phyloP scores from a whole-genome alignment of 2,113 vertebrate species.

The Sinocyclocheilus grahami region DNA sequence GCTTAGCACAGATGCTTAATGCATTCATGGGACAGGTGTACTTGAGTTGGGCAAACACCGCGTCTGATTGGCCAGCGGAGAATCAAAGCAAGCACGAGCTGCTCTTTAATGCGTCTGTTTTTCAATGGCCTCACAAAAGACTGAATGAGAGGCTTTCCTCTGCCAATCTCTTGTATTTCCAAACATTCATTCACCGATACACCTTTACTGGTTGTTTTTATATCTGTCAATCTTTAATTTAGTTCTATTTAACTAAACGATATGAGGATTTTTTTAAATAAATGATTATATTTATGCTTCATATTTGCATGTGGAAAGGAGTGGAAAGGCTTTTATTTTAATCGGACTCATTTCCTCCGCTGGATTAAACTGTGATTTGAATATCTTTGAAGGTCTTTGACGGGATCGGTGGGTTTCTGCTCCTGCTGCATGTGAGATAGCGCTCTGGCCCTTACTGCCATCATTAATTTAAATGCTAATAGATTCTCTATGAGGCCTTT shows the following conservation, averaged over 20 bases:
- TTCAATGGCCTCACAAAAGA: constrained; percentile 15
- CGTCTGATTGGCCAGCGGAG: constrained; percentile 7
- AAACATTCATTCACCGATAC: neutral
- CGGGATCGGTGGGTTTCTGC: constrained; percentile 53
- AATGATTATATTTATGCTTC: constrained; percentile 34
- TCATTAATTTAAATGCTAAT: constrained; percentile 80
- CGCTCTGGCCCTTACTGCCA: constrained; percentile 71
- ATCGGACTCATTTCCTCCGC: constrained; percentile 62
- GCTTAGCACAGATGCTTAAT: neutral
- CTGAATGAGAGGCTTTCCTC: constrained; percentile 15
- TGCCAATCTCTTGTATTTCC: neutral
- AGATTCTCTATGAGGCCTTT: constrained; percentile 73
- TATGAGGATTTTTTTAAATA: constrained; percentile 69
- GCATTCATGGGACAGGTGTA: constrained; percentile 30
- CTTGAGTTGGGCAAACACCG: neutral
- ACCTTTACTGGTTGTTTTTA: constrained; percentile 36
- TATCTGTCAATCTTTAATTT: constrained; percentile 78
- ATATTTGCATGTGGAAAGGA: constrained; percentile 52
- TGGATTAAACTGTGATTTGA: constrained; percentile 65
- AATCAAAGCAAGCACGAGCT: constrained; percentile 5
- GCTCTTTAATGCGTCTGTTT: neutral
- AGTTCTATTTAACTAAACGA: constrained; percentile 64
- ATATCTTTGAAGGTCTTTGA: constrained; percentile 75
- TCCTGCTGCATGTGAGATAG: constrained; percentile 66
- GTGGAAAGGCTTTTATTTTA: constrained; percentile 54